Base-by-base conservation (phyloP, 2,797 vertebrate genomes). In the Cossypha heuglini region DNA sequence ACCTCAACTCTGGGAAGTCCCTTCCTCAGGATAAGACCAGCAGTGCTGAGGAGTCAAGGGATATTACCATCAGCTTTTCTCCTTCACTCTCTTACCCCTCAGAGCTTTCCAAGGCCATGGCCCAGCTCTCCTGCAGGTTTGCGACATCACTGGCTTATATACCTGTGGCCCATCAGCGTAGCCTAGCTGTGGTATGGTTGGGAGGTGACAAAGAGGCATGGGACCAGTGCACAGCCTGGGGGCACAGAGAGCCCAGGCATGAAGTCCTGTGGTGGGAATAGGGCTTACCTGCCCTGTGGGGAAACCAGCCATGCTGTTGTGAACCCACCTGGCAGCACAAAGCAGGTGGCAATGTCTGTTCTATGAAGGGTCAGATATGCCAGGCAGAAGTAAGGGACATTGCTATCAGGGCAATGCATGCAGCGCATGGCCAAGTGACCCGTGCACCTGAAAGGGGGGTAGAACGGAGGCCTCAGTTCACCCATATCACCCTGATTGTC, bases 121-220 rank as follows among this genome's bases (percentile, higher is more conserved):
- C 24, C 17, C 45, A 51, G 33, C 19, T 46, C 42, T 54, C 17
- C 63, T 16, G 11, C 21, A 54, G 11, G 3, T 81, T 74, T 85
- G 13, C 21, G 24, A 22, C 21, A 51, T 45, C 31, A 29, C 13
- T 4, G 3, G 5, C 33, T 67, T 59, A 45, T 15, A 28, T n/a
- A 24, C 33, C 28, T 8, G 9, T 4, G 4, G 14, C 26, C 10
- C 29, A 59, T 66, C 25, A 57, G 20, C 3, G 0, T 38, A 58
- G n/a, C 22, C 31, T 59, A 12, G 24, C 26, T 63, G 28, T 4
- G 1, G 46, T 21, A 42, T 3, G 5, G 6, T 2, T 6, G 1
- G n/a, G 20, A 85, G 73, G 33, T 68, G 22, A 75, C 29, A 54
- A 46, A 74, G 59, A 69, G 21, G n/a, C 68, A 52, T 6, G 20